These are phyloP conservation scores for Endomychus coccineus DNA, from an alignment of 2,888 invertebrate species.

Conservation along the genomic window DNA sequence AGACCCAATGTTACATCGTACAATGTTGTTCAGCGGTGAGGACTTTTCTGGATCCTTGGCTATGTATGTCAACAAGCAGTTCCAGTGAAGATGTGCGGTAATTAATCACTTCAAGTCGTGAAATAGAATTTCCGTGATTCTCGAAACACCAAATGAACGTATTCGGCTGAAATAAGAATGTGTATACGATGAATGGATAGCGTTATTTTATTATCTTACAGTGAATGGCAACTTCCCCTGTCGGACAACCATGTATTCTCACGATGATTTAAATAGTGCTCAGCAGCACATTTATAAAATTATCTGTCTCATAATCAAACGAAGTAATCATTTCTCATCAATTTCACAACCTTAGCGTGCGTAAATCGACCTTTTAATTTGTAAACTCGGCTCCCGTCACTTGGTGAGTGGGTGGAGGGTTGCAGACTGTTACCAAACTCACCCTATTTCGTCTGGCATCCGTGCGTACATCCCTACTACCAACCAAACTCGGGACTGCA, in stretches of 20 bases:
- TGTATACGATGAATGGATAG: constrained; percentile 1
- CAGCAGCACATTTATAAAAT: too few species aligned
- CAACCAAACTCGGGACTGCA: constrained; percentile 2
- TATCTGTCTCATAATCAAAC: too few species aligned
- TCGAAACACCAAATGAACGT: not conserved
- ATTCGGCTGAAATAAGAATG: constrained; percentile 1
- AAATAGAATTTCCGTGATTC: constrained; percentile 4
- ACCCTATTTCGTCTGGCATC: constrained; percentile 12
- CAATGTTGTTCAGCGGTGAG: too few species aligned
- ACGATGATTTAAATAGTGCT: too few species aligned
- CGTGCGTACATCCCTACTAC: constrained; percentile 8
- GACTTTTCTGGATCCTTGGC: too few species aligned
- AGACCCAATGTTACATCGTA: too few species aligned
- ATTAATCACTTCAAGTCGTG: constrained; percentile 5
- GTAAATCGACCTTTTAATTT: constrained; percentile 12
- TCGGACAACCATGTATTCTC: too few species aligned
- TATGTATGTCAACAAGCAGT: too few species aligned
- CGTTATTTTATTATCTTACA: too few species aligned
- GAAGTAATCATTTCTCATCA: too few species aligned
- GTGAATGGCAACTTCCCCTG: too few species aligned
- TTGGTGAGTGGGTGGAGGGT: not conserved
- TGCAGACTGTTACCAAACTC: constrained; percentile 7
- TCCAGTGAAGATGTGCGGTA: constrained; percentile 5
- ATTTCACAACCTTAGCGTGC: constrained; percentile 5
- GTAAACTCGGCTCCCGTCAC: constrained; percentile 3